A percentile compares a stretch with the other conserved stretches of the same genome.
phyloP scores from a whole-genome alignment of 2,797 vertebrate species.

The Sebastes alutus region DNA sequence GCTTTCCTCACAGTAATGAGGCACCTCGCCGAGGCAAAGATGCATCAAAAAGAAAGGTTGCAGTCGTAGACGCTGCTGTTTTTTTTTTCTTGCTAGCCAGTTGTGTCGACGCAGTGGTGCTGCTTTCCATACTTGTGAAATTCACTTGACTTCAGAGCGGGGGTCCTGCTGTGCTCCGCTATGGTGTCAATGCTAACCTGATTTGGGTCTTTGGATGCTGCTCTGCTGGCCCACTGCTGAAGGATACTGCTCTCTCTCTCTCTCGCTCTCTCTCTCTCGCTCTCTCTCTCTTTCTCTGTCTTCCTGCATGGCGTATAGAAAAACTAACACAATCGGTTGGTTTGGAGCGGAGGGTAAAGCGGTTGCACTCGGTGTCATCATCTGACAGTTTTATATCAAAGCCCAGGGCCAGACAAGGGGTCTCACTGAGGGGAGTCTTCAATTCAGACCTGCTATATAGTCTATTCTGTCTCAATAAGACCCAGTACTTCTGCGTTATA shows the following conservation, averaged over 20 bases:
- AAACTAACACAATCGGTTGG: constrained; percentile 29
- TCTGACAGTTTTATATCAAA: constrained; percentile 72
- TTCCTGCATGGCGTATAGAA: constrained; percentile 13
- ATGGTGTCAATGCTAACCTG: constrained; percentile 29
- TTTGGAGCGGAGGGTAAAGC: constrained; percentile 42
- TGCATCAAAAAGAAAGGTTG: constrained; percentile 39
- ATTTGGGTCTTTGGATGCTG: constrained; percentile 38
- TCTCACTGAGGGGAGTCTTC: constrained; percentile 49
- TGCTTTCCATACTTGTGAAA: constrained; percentile 35
- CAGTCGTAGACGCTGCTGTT: not conserved
- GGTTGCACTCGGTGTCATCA: constrained; percentile 75
- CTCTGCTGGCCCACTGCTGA: constrained; percentile 6
- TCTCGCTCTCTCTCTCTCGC: not conserved
- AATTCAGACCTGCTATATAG: constrained; percentile 27
- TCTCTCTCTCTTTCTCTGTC: not conserved
- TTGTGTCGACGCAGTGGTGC: constrained; percentile 15
- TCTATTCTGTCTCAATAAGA: constrained; percentile 37
- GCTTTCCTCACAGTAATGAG: constrained; percentile 63
- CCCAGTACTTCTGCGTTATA: not conserved
- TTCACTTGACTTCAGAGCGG: constrained; percentile 48
- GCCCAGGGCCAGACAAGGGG: constrained; percentile 58
- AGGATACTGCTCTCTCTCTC: constrained; percentile 2
- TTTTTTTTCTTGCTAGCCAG: not conserved
- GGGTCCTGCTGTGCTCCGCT: constrained; percentile 35
- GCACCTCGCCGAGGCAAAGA: constrained; percentile 56